These are phyloP conservation scores for Xenus cinereus DNA, from an alignment of 2,113 vertebrate genomes.

Conservation along the genomic window DNA sequence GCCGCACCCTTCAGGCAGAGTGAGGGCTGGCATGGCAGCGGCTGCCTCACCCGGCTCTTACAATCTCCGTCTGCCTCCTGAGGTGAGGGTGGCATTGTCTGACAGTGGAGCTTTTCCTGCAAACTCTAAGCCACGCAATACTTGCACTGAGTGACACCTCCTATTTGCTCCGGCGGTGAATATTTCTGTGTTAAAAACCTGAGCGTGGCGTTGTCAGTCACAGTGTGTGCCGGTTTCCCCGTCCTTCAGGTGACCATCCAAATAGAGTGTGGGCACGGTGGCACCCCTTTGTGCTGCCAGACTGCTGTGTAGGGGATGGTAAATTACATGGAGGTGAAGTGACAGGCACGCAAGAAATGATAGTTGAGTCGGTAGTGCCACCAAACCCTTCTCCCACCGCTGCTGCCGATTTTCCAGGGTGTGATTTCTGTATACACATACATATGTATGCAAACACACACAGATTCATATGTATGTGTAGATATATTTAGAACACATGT, in stretches of 20 bases:
- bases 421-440: not conserved
- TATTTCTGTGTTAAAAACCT: not conserved
- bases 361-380: no score
- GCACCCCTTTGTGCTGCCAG: not conserved
- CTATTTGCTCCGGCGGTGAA: not conserved
- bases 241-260: not conserved
- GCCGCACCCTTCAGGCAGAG: not conserved
- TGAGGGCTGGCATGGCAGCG: not conserved
- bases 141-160: not conserved
- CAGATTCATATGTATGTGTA: fast-evolving
- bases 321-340: not conserved
- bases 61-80: not conserved
- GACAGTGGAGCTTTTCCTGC: not conserved
- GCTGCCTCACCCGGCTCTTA: not conserved
- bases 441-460: not conserved
- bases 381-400: not conserved
- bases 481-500: not conserved
- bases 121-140: not conserved
- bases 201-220: no score
- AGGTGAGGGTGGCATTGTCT: not conserved
- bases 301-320: not conserved
- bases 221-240: no score
- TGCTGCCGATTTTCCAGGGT: no score
- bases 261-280: not conserved
- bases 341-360: not conserved